These are phyloP conservation scores for Rhinogobius similis DNA, from an alignment of 2,113 vertebrate species.

Conservation along the genomic window DNA sequence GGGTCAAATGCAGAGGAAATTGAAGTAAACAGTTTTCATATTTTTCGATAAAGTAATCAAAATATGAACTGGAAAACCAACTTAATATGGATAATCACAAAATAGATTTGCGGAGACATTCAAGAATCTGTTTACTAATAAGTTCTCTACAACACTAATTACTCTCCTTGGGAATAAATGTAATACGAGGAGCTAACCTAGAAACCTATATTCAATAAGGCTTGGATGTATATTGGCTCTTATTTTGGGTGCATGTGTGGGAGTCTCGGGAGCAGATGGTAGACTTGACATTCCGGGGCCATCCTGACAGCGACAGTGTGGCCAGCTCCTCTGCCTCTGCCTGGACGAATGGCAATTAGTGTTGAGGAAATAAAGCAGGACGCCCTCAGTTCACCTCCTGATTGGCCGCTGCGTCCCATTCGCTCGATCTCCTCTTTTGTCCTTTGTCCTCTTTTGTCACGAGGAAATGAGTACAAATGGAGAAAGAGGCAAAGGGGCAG, in stretches of 20 bases:
- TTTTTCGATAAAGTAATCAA: too few species aligned
- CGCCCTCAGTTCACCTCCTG: constrained; percentile 19
- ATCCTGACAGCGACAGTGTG: constrained; percentile 30
- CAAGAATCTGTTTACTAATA: neutral
- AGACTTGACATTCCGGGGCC: constrained; percentile 44
- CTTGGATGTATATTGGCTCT: neutral
- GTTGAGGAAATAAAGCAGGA: constrained; percentile 30
- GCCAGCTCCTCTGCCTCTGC: constrained; percentile 28
- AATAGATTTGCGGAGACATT: neutral
- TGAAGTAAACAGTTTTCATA: too few species aligned
- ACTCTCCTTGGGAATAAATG: neutral
- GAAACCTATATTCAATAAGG: neutral
- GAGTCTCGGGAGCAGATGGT: constrained; percentile 40
- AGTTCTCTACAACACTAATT: neutral
- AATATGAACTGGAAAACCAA: too few species aligned
- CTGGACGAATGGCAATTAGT: constrained; percentile 53
- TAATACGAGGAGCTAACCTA: neutral
- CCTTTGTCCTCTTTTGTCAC: constrained; percentile 7
- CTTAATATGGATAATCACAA: neutral
- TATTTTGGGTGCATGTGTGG: constrained; percentile 1
- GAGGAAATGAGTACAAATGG: constrained; percentile 18
- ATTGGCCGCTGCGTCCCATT: constrained; percentile 26
- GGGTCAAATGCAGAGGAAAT: too few species aligned
- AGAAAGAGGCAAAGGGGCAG: neutral
- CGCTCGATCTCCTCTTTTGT: constrained; percentile 18